Conservation (phyloP, 1,140 invertebrate genomes). For the Anastrepha ludens region DNA sequence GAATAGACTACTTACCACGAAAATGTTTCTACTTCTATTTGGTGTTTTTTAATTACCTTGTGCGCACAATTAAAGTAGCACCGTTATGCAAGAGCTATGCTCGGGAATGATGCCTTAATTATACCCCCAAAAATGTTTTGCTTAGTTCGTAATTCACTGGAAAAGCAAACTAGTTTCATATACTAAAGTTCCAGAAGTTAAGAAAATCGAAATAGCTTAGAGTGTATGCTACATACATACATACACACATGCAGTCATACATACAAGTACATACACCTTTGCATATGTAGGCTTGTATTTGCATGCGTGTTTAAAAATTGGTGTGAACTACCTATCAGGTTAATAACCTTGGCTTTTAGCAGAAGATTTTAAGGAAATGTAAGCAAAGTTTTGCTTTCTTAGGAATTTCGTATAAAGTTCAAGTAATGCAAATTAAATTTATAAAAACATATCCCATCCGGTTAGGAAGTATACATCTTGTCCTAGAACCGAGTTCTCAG, state of each 20-base stretch:
- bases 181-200: not conserved
- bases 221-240: not conserved
- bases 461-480: too few relatives aligned
- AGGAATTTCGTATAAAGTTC: too few relatives aligned
- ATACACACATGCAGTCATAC: too few relatives aligned
- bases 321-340: not conserved
- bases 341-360: not conserved
- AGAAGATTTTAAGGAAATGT: too few relatives aligned
- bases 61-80: not conserved
- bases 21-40: not conserved
- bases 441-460: too few relatives aligned
- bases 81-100: conserved; percentile 5
- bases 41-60: not conserved
- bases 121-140: not conserved
- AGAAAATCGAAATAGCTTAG: not conserved
- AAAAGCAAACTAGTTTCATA: not conserved
- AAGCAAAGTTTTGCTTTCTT: too few relatives aligned
- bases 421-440: too few relatives aligned
- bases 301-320: not conserved
- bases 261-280: not conserved
- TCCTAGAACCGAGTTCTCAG: too few relatives aligned
- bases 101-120: conserved; percentile 20
- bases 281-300: not conserved
- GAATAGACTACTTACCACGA: not conserved
- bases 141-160: not conserved